Evolutionary conservation across 23 tunicate species (phyloP), one percentile per base, ranked within the genome.

Genomic region (Styela clava): DNA sequence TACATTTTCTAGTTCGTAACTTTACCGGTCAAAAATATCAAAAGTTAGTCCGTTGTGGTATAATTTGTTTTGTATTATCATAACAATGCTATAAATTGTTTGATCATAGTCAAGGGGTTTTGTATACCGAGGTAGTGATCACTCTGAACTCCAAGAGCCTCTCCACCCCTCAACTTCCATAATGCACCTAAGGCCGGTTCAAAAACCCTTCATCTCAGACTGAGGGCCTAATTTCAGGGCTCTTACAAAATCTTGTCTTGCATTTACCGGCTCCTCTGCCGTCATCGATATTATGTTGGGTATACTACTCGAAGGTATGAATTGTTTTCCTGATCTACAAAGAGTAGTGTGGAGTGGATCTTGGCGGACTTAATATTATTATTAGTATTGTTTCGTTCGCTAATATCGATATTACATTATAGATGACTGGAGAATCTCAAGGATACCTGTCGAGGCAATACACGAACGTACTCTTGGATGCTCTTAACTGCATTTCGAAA

Each of bases 401-500:
- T 71, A 32, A 76, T 76, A 51, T 76, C 81, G 81, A 76, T 76
- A 76, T 76, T 76, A 76, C 81, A 76, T 76, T 76, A 76, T 51
- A 24, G 65, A 44, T 44, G 64, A 27, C 26, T 44, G 65, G 63
- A 76, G 81, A 56, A 76, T 52, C 65, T 76, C 67, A 76, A 76
- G 81, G 52, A 76, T 76, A 76, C 81, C 81, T 76, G 81, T 76
- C 81, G 81, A 76, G 37, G 81, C 29, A 52, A 76, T 76, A 76
- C 52, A 52, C 81, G 81, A 76, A 52, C 65, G 33, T 29, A 44
- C 81, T 76, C 65, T 33, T 76, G 65, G 37, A 35, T 76, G 64
- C 65, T 64, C 81, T 76, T 76, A 76, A 76, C 81, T 76, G 81
- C 81, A 52, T 76, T 76, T 76, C 44, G 81, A 76, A 76, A 76